Conservation (phyloP, 2,797 vertebrate species). For the Siniperca obscura region DNA sequence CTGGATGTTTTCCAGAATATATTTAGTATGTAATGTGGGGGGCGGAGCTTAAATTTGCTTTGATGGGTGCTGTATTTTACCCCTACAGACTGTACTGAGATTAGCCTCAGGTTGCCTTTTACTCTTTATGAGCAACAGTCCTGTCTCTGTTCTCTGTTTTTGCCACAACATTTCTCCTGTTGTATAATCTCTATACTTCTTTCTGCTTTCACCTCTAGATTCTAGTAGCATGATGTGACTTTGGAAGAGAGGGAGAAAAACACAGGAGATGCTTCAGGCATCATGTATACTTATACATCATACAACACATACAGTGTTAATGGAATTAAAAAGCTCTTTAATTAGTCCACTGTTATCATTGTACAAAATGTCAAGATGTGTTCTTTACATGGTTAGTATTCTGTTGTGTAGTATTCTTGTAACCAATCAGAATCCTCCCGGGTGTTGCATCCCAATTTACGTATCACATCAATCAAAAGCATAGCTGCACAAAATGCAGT, state of each 20-base stretch:
- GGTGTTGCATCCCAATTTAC: no score
- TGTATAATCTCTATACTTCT: neutral
- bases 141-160: constrained; percentile 9
- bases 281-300: neutral
- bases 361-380: neutral
- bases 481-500: neutral
- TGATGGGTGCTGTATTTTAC: constrained; percentile 5
- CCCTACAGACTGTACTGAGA: neutral
- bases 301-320: neutral
- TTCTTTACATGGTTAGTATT: neutral
- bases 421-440: neutral
- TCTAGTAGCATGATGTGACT: neutral
- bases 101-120: neutral
- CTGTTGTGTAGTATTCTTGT: no score
- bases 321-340: neutral
- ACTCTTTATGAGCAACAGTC: neutral
- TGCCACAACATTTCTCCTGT: neutral
- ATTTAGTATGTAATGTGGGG: constrained; percentile 5
- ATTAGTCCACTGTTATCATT: neutral
- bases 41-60: constrained; percentile 3
- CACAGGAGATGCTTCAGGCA: neutral
- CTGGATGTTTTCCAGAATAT: constrained; percentile 53
- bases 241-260: neutral
- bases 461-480: neutral
- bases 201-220: neutral